Conservation (phyloP, 2,888 invertebrate species). For the Cenopis cana region DNA sequence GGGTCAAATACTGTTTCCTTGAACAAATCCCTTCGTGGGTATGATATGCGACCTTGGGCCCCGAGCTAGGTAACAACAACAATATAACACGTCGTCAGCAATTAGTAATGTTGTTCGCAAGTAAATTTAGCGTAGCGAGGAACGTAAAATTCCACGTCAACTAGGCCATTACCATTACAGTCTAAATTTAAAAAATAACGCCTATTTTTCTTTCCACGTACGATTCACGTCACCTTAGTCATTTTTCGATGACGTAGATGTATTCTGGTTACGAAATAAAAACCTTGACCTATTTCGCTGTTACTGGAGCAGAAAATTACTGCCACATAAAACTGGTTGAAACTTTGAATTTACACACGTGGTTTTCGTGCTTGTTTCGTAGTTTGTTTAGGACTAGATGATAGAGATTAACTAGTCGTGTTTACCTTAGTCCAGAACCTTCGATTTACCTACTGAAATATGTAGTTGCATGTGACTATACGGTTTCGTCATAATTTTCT, state of each 20-base stretch:
- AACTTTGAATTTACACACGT: conserved; percentile 19
- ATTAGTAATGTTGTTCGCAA: conserved; percentile 9
- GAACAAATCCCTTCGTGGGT: neutral
- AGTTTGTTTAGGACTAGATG: conserved; percentile 21
- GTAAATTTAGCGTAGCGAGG: conserved; percentile 22
- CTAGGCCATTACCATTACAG: conserved; percentile 22
- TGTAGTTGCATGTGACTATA: too few relatives aligned
- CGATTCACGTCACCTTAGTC: conserved; percentile 10
- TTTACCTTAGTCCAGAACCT: neutral
- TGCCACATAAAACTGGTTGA: conserved; percentile 29
- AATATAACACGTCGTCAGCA: neutral
- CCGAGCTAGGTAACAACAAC: neutral
- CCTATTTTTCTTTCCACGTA: conserved; percentile 14
- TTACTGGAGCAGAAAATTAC: conserved; percentile 28
- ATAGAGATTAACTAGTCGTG: neutral
- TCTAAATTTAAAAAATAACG: conserved; percentile 14
- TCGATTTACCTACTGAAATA: neutral
- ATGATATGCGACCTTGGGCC: neutral
- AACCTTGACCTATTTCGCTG: conserved; percentile 37
- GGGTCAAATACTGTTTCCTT: neutral
- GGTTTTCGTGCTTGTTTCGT: conserved; percentile 15
- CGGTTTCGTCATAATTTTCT: too few relatives aligned
- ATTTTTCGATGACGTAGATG: conserved; percentile 32
- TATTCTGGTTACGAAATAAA: conserved; percentile 32
- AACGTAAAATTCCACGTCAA: conserved; percentile 20